Evolutionary conservation across 2,888 invertebrate genomes (phyloP).

Genomic region (Bellardia pandia): DNA sequence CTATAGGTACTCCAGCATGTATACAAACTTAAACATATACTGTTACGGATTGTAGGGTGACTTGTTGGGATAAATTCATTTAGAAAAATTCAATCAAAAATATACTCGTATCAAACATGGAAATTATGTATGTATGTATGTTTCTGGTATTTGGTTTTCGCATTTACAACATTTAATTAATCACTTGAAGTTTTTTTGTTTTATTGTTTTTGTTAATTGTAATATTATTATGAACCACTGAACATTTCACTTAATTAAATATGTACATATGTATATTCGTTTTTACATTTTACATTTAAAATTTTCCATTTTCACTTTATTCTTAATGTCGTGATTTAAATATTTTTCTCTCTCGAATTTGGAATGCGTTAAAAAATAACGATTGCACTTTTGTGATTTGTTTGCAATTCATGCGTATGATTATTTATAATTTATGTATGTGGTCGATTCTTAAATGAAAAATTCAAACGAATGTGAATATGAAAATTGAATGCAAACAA

Average conservation of each 20-base stretch:
- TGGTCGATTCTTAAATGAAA: background rate
- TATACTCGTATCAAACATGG: background rate
- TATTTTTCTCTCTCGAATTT: background rate
- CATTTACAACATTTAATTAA: background rate
- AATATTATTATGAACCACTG: slow-evolving; percentile 7
- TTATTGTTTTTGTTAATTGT: background rate
- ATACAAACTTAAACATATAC: background rate
- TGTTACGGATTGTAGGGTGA: background rate
- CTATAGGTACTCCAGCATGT: background rate
- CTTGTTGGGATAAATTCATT: background rate
- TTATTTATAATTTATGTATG: slow-evolving; percentile 6
- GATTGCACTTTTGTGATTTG: background rate
- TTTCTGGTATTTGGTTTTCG: background rate
- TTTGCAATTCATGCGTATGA: background rate
- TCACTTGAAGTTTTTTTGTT: background rate
- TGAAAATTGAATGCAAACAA: background rate
- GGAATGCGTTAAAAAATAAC: background rate
- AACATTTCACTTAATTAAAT: background rate
- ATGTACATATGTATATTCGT: background rate
- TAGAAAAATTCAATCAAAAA: background rate
- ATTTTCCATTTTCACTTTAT: background rate
- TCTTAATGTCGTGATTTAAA: background rate
- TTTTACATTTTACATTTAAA: slow-evolving; percentile 10
- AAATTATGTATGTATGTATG: background rate
- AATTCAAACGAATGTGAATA: background rate